Evolutionary conservation across 2,797 vertebrate species (phyloP).

Genomic region (Tarsius wallacei): DNA sequence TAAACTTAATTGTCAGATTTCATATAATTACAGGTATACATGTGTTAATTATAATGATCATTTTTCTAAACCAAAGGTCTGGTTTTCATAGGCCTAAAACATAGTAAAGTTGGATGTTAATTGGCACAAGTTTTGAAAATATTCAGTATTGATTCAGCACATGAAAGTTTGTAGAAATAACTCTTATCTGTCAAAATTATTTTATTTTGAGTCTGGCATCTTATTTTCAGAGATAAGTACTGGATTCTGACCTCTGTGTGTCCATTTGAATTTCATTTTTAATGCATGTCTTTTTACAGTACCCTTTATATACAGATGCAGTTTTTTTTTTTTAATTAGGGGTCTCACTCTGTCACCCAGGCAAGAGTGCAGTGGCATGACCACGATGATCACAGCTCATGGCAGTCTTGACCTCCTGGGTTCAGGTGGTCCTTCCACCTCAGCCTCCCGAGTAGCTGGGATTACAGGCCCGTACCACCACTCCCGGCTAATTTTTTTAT

Average conservation of each 20-base stretch:
- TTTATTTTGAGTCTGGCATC: constrained; percentile 52
- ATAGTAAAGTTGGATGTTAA: constrained; percentile 1
- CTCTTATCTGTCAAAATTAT: not conserved
- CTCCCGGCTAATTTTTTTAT: too few species aligned
- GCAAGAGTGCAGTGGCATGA: too few species aligned
- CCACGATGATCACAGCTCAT: too few species aligned
- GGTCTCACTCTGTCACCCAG: too few species aligned
- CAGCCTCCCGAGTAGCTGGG: too few species aligned
- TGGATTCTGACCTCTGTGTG: not conserved
- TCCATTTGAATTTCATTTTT: constrained; percentile 32
- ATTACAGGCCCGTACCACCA: too few species aligned
- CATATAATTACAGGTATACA: not conserved
- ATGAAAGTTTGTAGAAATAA: constrained; percentile 53
- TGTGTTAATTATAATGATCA: not conserved
- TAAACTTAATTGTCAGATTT: too few species aligned
- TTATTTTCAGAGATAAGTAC: constrained; percentile 51
- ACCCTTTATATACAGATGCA: not conserved
- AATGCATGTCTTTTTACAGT: not conserved
- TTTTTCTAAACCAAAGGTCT: constrained; percentile 26
- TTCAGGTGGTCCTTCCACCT: too few species aligned
- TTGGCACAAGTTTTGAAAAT: not conserved
- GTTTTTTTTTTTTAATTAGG: too few species aligned
- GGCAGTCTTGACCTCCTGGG: too few species aligned
- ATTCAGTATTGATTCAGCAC: constrained; percentile 20
- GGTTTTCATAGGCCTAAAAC: constrained; percentile 1